Base-by-base conservation (phyloP, 2,113 vertebrate species). In the Noturus placidus region DNA sequence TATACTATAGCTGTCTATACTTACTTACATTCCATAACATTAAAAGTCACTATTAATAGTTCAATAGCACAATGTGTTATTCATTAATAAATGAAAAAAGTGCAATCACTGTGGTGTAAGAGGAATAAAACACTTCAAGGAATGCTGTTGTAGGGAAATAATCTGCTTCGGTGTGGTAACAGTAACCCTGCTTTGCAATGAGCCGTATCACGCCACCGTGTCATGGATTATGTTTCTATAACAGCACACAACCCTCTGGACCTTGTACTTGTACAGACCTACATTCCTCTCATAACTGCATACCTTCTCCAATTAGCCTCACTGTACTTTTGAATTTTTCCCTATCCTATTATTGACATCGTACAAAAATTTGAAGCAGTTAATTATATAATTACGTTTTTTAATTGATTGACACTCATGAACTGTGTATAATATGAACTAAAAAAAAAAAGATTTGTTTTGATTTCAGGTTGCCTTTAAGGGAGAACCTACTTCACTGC, bases 401-500 rank as follows among this genome's bases (percentile, higher is more conserved):
- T 59, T 20, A 22, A 59, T 6, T 81, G 33, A 59, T 2, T 25
- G 79, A 81, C 54, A 81, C 79, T 59, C 54, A 81, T 14, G 54
- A 57, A 5, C 20, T 33, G 15, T 27, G 56, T 22, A 63, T 7
- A 4, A 27, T 83, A 46, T 52, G 14, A 70, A 69, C 42, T 22
- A 67, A 42, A 13, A 50, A 74, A 76, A 76, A 76, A 65, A 17
- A 57, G n/a, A 19, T 56, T 54, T 6, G 33, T 10, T 30, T 52
- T 69, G 5, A 63, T 84, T 33, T 69, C 65, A 54, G 52, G 25
- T 10, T 65, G 82, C 42, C 61, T 83, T 46, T 84, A 54, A 74
- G 52, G 52, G 20, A 74, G 19, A 57, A 38, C 67, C 67, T 72
- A 67, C 19, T 35, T 30, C 20, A 57, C 30, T 74, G 30, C 5